Evolutionary conservation across 2,113 vertebrate genomes (phyloP).

Genomic region (Camelus bactrianus): DNA sequence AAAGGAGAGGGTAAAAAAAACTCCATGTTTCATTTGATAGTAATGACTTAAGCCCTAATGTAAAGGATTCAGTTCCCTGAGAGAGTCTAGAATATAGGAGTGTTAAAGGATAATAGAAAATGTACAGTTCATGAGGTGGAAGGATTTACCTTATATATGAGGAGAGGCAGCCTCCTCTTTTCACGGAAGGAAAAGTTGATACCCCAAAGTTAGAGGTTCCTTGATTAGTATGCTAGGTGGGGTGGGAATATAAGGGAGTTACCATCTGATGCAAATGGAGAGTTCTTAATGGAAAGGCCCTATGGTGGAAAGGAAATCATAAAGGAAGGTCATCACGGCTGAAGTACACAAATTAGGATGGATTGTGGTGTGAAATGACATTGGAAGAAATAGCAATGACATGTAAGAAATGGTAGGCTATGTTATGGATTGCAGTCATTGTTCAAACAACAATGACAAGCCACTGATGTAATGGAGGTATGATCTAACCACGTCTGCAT

Average conservation of each 20-base stretch:
- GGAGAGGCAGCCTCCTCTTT: not conserved
- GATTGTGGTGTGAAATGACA: not conserved
- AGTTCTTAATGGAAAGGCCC: not conserved
- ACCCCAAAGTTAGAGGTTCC: not conserved
- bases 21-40: not conserved
- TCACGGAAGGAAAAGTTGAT: not conserved
- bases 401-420: not conserved
- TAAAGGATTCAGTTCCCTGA: not conserved
- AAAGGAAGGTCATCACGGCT: not conserved
- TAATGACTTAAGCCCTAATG: not conserved
- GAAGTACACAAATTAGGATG: not conserved
- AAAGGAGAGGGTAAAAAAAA: not conserved
- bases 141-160: not conserved
- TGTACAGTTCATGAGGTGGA: not conserved
- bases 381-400: not conserved
- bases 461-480: not conserved
- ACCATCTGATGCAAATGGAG: not conserved
- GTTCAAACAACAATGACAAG: not conserved
- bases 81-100: not conserved
- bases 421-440: not conserved
- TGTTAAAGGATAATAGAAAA: slow-evolving; percentile 2
- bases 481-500: not conserved
- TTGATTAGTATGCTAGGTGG: not conserved
- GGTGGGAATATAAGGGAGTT: not conserved
- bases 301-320: not conserved